These are phyloP conservation scores for Corydoras sp. DNA, from an alignment of 2,113 vertebrate genomes.

Conservation along the genomic window DNA sequence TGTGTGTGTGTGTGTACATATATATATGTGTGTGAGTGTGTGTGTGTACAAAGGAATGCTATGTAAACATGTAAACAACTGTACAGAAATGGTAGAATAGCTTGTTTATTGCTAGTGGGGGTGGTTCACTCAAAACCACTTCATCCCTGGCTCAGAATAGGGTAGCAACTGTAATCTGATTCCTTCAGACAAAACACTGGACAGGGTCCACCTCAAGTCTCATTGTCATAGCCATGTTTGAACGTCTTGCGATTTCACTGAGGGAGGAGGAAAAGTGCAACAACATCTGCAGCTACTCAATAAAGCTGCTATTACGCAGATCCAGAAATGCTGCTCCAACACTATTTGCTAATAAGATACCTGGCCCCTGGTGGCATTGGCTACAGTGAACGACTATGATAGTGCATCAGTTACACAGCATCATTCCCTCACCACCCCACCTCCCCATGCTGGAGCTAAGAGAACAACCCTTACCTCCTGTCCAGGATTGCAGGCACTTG, in stretches of 20 bases:
- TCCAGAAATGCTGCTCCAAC: too few relatives aligned
- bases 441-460: conserved; percentile 41
- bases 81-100: conserved; percentile 12
- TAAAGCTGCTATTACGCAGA: background rate
- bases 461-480: conserved; percentile 64
- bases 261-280: conserved; percentile 18
- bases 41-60: conserved; percentile 22
- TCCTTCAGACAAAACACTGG: conserved; percentile 35
- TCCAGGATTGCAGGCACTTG: conserved; percentile 72
- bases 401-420: conserved; percentile 41
- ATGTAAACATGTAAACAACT: conserved; percentile 31
- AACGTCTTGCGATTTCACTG: conserved; percentile 23
- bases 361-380: conserved; percentile 27
- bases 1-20: background rate
- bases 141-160: conserved; percentile 17
- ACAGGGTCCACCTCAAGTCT: conserved; percentile 35
- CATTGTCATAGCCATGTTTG: conserved; percentile 41
- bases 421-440: conserved; percentile 33
- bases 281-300: conserved; percentile 10
- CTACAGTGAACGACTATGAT: conserved; percentile 29
- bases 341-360: conserved; percentile 5
- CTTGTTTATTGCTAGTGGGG: conserved; percentile 12
- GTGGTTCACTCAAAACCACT: conserved; percentile 23
- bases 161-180: conserved; percentile 42
- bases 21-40: conserved; percentile 9